Evolutionary conservation across 2,888 invertebrate genomes (phyloP).

Genomic region (Limenitis camilla): DNA sequence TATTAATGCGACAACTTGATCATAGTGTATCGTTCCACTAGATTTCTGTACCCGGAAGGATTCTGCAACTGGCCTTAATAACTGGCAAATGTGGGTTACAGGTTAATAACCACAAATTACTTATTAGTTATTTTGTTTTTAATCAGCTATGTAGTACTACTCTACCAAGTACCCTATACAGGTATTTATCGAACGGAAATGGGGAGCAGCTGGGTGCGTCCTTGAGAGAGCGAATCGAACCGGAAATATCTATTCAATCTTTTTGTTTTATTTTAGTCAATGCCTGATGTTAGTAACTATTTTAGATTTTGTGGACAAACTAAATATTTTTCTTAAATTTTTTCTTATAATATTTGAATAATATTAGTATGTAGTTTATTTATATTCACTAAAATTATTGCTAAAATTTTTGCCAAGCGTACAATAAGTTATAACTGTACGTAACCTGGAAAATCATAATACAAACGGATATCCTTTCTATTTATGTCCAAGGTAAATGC

Average conservation of each 20-base stretch:
- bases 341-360: too few relatives aligned
- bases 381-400: too few relatives aligned
- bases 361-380: too few relatives aligned
- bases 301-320: too few relatives aligned
- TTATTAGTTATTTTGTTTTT: conserved; percentile 40
- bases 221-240: conserved; percentile 50
- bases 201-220: conserved; percentile 65
- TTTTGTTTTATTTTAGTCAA: conserved; percentile 27
- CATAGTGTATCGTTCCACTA: conserved; percentile 52
- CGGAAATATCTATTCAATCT: conserved; percentile 52
- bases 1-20: conserved; percentile 69
- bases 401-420: too few relatives aligned
- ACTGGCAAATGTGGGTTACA: too few relatives aligned
- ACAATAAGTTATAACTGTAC: conserved; percentile 6
- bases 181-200: conserved; percentile 56
- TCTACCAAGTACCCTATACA: too few relatives aligned
- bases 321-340: too few relatives aligned
- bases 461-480: conserved; percentile 71
- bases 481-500: conserved; percentile 64
- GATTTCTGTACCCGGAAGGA: conserved; percentile 48
- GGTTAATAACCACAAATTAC: neutral
- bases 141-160: conserved; percentile 43
- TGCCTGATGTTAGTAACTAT: too few relatives aligned
- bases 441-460: conserved; percentile 28
- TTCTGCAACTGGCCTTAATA: conserved; percentile 41